phyloP scores from a whole-genome alignment of 2,888 invertebrate species.

The Anticlea derivata region DNA sequence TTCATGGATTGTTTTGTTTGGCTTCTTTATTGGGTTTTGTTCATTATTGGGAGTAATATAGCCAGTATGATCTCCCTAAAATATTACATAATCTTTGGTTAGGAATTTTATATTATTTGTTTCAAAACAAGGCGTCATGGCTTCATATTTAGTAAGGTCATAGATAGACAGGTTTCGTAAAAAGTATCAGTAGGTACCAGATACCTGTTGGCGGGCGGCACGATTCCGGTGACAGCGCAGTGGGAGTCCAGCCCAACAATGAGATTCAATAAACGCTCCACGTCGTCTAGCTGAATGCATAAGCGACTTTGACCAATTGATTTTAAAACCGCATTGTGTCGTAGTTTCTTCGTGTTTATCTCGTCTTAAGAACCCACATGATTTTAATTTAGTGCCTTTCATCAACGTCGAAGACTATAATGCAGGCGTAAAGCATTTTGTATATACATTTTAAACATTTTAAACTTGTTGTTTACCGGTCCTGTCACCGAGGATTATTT shows the following conservation, averaged over 20 bases:
- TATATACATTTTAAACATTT: slow-evolving; percentile 38
- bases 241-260: slow-evolving; percentile 68
- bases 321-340: slow-evolving; percentile 70
- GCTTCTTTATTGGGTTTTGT: background rate
- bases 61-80: too few species aligned
- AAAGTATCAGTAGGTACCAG: slow-evolving; percentile 19
- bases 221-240: slow-evolving; percentile 64
- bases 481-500: slow-evolving; percentile 57
- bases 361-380: slow-evolving; percentile 45
- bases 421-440: slow-evolving; percentile 39
- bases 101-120: background rate
- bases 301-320: slow-evolving; percentile 79
- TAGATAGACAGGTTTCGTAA: background rate
- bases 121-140: background rate
- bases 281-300: slow-evolving; percentile 61
- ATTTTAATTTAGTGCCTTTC: slow-evolving; percentile 43
- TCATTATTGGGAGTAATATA: too few species aligned
- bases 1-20: slow-evolving; percentile 30
- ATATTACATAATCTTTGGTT: too few species aligned
- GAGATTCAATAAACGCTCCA: slow-evolving; percentile 59
- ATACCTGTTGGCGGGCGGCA: slow-evolving; percentile 53
- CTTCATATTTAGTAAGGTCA: background rate
- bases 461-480: slow-evolving; percentile 50
- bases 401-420: slow-evolving; percentile 38
- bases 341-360: slow-evolving; percentile 50